Evolutionary conservation across 2,888 invertebrate species (phyloP).

Genomic region (Callosobruchus maculatus): DNA sequence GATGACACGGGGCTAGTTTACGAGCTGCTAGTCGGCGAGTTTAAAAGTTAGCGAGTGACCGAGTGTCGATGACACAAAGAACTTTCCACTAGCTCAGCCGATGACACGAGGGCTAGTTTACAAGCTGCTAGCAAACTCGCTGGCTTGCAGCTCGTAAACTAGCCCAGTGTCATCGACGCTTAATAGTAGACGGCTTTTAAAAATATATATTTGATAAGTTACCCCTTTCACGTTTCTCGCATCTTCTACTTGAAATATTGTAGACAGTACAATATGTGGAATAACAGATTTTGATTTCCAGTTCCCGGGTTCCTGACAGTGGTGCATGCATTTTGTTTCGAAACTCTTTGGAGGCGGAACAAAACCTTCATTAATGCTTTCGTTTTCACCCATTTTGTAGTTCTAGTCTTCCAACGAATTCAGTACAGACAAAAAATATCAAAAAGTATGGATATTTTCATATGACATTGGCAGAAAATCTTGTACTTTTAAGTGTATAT

Average conservation of each 20-base stretch:
- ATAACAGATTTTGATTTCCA: slow-evolving; percentile 1
- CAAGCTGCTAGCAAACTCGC: too few relatives aligned
- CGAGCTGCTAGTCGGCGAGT: too few relatives aligned
- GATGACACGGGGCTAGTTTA: too few relatives aligned
- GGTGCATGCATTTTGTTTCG: slow-evolving; percentile 7
- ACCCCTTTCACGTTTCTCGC: neutral
- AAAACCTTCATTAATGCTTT: slow-evolving; percentile 8
- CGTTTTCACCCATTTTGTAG: slow-evolving; percentile 7
- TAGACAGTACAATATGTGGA: slow-evolving; percentile 3
- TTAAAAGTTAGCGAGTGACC: too few relatives aligned
- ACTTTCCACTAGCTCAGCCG: too few relatives aligned
- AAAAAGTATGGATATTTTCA: neutral
- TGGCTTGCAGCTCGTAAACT: too few relatives aligned
- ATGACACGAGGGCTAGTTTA: too few relatives aligned
- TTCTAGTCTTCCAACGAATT: neutral
- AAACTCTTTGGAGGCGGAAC: slow-evolving; percentile 7
- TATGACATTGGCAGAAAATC: neutral
- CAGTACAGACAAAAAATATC: neutral
- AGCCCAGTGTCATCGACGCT: too few relatives aligned
- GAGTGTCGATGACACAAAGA: too few relatives aligned
- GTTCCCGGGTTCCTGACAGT: neutral
- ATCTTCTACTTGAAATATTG: slow-evolving; percentile 1
- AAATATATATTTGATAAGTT: too few relatives aligned
- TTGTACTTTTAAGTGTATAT: too few relatives aligned
- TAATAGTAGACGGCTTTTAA: too few relatives aligned